A percentile compares a stretch with the other conserved stretches of the same genome.
Evolutionary conservation across 1,140 invertebrate genomes (phyloP).

Genomic region (Drosophila pseudoobscura): DNA sequence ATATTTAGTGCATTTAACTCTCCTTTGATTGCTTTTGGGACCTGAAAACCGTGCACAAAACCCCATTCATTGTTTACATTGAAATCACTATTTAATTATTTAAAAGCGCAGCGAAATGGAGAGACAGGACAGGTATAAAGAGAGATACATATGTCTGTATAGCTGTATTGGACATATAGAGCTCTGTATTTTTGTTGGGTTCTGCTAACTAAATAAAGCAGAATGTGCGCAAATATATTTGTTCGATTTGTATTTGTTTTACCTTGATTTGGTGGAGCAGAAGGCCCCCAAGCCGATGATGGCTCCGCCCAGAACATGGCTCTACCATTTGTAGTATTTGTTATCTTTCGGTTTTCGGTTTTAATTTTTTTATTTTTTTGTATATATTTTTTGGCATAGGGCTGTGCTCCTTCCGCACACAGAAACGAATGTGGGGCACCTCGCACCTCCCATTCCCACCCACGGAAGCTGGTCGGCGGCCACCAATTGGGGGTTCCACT

Average conservation of each 20-base stretch:
- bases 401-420: slow-evolving; percentile 52
- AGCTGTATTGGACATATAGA: neutral
- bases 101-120: slow-evolving; percentile 53
- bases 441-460: slow-evolving; percentile 5
- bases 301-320: slow-evolving; percentile 72
- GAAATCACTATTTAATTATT: slow-evolving; percentile 77
- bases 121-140: slow-evolving; percentile 5
- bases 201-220: slow-evolving; percentile 45
- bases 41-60: slow-evolving; percentile 9
- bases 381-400: slow-evolving; percentile 36
- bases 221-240: slow-evolving; percentile 70
- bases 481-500: slow-evolving; percentile 49
- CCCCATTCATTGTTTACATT: slow-evolving; percentile 59
- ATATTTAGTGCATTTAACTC: slow-evolving; percentile 1
- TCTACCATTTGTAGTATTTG: slow-evolving; percentile 13
- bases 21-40: slow-evolving; percentile 23
- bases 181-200: slow-evolving; percentile 34
- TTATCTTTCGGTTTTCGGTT: slow-evolving; percentile 32
- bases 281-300: slow-evolving; percentile 7
- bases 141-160: slow-evolving; percentile 3
- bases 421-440: slow-evolving; percentile 1
- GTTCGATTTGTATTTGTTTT: slow-evolving; percentile 80
- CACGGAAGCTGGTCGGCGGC: slow-evolving; percentile 12
- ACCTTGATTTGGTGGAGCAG: slow-evolving; percentile 66
- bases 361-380: slow-evolving; percentile 7